Conservation (phyloP, 2,888 invertebrate species). For the Drosophila ezoana region DNA sequence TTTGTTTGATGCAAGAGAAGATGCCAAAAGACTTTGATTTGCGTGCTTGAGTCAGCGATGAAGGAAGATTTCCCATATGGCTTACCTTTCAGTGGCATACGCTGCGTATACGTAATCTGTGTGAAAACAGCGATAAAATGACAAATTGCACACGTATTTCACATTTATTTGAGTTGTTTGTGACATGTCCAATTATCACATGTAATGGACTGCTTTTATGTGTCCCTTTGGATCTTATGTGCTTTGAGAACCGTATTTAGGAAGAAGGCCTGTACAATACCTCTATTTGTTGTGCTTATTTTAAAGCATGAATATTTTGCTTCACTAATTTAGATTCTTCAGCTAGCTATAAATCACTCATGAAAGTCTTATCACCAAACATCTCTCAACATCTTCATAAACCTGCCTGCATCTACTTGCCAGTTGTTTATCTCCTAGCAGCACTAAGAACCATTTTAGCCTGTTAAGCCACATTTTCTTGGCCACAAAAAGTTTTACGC, state of each 20-base stretch:
- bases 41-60: constrained; percentile 12
- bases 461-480: constrained; percentile 16
- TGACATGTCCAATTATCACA: constrained; percentile 20
- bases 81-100: constrained; percentile 8
- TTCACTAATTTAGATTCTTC: background rate
- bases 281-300: background rate
- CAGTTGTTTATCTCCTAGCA: constrained; percentile 6
- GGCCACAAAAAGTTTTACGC: constrained; percentile 37
- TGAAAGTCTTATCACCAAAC: background rate
- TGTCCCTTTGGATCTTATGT: background rate
- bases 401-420: constrained; percentile 2
- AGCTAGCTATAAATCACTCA: background rate
- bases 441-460: background rate
- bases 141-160: constrained; percentile 44
- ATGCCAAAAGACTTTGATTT: constrained; percentile 44
- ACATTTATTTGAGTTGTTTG: constrained; percentile 34
- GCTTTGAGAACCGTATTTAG: background rate
- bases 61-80: constrained; percentile 22
- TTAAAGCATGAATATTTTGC: background rate
- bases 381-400: constrained; percentile 10
- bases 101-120: constrained; percentile 31
- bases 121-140: constrained; percentile 29
- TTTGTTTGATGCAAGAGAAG: constrained; percentile 13
- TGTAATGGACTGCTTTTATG: constrained; percentile 9
- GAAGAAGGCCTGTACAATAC: too few species aligned